A percentile compares a stretch with the other conserved stretches of the same genome.
Evolutionary conservation across 2,113 vertebrate genomes (phyloP).

Genomic region (Chitala chitala): DNA sequence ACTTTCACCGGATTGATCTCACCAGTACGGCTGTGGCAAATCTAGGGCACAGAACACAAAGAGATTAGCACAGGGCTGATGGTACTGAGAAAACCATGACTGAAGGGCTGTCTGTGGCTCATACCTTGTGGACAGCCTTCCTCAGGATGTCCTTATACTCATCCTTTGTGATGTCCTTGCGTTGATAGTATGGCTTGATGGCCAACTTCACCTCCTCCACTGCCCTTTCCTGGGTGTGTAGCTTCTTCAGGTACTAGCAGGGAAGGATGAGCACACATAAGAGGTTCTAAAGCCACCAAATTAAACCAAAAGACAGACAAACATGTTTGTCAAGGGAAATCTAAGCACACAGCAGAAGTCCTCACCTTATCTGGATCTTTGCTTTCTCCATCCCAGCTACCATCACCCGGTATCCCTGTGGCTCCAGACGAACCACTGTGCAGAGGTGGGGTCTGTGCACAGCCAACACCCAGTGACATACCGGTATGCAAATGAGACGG

Average conservation of each 20-base stretch:
- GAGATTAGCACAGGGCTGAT: not conserved
- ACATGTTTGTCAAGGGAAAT: not conserved
- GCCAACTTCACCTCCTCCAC: slow-evolving; percentile 91
- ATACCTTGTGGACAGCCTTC: slow-evolving; percentile 90
- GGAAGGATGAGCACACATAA: not conserved
- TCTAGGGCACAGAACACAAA: slow-evolving; percentile 53
- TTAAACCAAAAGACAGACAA: no score
- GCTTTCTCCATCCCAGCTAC: slow-evolving; percentile 60
- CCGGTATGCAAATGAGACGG: slow-evolving; percentile 68
- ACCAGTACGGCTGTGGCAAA: slow-evolving; percentile 88
- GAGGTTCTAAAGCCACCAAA: not conserved
- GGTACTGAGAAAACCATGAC: not conserved
- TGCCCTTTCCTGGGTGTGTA: slow-evolving; percentile 89
- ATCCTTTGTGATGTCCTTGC: slow-evolving; percentile 91
- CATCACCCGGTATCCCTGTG: slow-evolving; percentile 47
- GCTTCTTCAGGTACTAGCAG: slow-evolving; percentile 82
- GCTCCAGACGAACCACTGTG: slow-evolving; percentile 44
- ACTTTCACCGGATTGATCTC: slow-evolving; percentile 93
- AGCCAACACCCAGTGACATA: slow-evolving; percentile 54
- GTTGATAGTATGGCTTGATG: slow-evolving; percentile 90
- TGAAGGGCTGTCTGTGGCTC: not conserved
- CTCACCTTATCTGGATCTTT: slow-evolving; percentile 70
- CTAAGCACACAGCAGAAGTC: not conserved
- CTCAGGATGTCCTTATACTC: slow-evolving; percentile 91
- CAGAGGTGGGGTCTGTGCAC: slow-evolving; percentile 63